Percentiles rank a stretch among this genome's conserved stretches.
phyloP scores from a whole-genome alignment of 2,797 vertebrate species.

The Lepilemur ruficaudatus region DNA sequence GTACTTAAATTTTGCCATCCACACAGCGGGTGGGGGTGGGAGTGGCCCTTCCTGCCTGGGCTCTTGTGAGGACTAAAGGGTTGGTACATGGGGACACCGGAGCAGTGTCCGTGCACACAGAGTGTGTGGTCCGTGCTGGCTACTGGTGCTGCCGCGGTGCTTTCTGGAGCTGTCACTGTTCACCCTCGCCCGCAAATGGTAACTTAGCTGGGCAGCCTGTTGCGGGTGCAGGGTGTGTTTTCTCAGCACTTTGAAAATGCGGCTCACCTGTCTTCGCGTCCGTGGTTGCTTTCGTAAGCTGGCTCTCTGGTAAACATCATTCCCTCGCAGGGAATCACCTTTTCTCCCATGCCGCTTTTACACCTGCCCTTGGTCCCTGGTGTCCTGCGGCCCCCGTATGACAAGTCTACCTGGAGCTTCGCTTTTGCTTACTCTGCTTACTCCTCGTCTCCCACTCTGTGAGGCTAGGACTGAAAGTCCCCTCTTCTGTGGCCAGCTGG shows the following conservation, averaged over 20 bases:
- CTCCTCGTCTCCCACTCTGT: too few relatives aligned
- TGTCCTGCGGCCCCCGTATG: too few relatives aligned
- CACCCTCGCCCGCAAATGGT: background rate
- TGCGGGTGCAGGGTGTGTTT: background rate
- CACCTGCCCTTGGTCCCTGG: background rate
- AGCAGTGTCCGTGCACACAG: background rate
- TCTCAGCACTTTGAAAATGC: too few relatives aligned
- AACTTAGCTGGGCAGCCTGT: background rate
- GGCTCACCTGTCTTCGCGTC: fast-evolving
- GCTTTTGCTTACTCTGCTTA: background rate
- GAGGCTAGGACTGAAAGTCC: background rate
- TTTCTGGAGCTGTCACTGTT: background rate
- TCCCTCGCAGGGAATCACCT: background rate
- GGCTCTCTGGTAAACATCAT: fast-evolving
- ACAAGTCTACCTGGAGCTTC: background rate
- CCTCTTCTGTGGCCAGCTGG: background rate
- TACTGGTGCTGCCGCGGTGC: background rate
- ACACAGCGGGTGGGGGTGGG: fast-evolving
- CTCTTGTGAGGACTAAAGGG: too few relatives aligned
- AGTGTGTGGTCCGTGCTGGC: background rate
- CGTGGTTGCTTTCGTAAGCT: background rate
- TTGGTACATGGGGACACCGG: fast-evolving
- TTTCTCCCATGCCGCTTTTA: background rate
- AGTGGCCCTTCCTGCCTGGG: too few relatives aligned
- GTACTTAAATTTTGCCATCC: background rate